A percentile compares a stretch with the other conserved stretches of the same genome.
Conservation (phyloP, 2,888 invertebrate species). For the Polia nebulosa region DNA sequence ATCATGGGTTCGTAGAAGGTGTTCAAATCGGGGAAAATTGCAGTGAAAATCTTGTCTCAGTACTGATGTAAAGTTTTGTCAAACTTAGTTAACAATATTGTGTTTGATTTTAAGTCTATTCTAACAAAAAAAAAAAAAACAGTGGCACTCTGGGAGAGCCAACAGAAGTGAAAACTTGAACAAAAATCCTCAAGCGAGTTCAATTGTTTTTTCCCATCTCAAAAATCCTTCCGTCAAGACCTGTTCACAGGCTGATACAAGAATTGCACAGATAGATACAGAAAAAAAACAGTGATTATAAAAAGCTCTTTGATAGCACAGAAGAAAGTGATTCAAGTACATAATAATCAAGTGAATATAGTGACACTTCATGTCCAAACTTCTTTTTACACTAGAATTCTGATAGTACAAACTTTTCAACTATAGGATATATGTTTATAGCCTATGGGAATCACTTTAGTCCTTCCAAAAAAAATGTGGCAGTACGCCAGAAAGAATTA, state of each 20-base stretch:
- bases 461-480: not conserved
- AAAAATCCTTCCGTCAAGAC: no score
- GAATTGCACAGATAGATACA: not conserved
- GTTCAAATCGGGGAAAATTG: constrained; percentile 18
- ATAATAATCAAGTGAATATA: not conserved
- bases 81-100: not conserved
- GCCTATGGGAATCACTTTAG: not conserved
- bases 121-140: no score
- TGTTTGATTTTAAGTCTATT: not conserved
- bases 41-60: constrained; percentile 2
- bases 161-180: no score
- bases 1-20: constrained; percentile 25
- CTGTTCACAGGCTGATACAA: not conserved
- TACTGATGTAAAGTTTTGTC: no score
- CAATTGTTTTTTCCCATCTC: no score
- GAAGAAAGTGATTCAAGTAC: no score
- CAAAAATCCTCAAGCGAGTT: no score
- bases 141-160: no score
- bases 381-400: not conserved
- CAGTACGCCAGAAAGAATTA: constrained; percentile 7
- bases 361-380: not conserved
- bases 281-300: no score
- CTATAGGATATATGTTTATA: not conserved
- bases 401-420: not conserved
- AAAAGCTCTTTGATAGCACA: no score